Evolutionary conservation across 2,113 vertebrate genomes (phyloP).

Genomic region (Atherinomorus stipes): DNA sequence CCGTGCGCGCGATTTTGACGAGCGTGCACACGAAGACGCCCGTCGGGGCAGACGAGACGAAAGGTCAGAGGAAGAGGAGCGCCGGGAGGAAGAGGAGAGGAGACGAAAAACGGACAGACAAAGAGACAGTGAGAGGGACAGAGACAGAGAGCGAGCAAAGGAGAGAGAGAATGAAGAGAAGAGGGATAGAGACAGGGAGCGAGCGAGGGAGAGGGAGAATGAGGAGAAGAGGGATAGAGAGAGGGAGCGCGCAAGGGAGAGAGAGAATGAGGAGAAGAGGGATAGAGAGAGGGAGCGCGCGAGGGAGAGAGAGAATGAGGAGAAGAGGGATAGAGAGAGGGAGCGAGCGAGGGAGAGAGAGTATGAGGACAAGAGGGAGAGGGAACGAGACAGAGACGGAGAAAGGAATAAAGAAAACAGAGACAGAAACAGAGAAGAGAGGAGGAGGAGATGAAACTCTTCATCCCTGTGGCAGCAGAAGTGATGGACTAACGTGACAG

Average conservation of each 20-base stretch:
- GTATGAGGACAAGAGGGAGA: slow-evolving; percentile 59
- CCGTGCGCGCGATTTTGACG: slow-evolving; percentile 10
- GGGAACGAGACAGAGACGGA: neutral
- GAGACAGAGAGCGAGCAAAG: slow-evolving; percentile 13
- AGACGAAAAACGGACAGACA: slow-evolving; percentile 26
- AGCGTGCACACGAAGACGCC: slow-evolving; percentile 10
- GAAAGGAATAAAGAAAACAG: too few relatives aligned
- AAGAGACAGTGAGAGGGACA: slow-evolving; percentile 27
- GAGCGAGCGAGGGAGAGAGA: slow-evolving; percentile 25
- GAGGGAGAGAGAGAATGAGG: slow-evolving; percentile 54
- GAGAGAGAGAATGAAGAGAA: slow-evolving; percentile 43
- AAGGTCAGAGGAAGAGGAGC: slow-evolving; percentile 28
- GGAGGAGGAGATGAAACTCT: slow-evolving; percentile 55
- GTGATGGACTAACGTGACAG: slow-evolving; percentile 27
- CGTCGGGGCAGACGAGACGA: slow-evolving; percentile 31
- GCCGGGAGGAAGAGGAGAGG: slow-evolving; percentile 54
- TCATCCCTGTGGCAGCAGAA: slow-evolving; percentile 16
- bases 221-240: slow-evolving; percentile 69
- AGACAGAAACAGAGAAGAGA: slow-evolving; percentile 16
- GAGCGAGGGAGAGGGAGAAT: slow-evolving; percentile 51
- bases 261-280: slow-evolving; percentile 61
- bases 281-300: slow-evolving; percentile 55
- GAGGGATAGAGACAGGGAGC: slow-evolving; percentile 36
- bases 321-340: slow-evolving; percentile 56
- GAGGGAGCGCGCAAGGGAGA: slow-evolving; percentile 45